Conservation (phyloP, 2,113 vertebrate genomes). For the Channa argus region DNA sequence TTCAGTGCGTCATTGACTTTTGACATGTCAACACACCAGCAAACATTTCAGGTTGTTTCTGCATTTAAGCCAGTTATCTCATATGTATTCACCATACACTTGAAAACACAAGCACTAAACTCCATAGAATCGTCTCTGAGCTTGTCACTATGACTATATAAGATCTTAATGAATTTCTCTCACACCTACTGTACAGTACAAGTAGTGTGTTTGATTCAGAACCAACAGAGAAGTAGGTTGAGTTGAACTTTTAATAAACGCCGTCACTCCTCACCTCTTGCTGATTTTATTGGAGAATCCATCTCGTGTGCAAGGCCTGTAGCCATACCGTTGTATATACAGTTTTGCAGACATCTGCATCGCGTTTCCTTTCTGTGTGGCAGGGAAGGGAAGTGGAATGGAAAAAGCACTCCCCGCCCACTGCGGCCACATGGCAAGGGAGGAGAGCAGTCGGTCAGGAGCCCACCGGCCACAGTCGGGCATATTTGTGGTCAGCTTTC, state of each 20-base stretch:
- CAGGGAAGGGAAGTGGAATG: slow-evolving; percentile 77
- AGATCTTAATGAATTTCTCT: background rate
- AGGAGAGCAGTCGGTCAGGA: slow-evolving; percentile 82
- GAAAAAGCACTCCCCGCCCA: slow-evolving; percentile 77
- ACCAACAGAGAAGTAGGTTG: background rate
- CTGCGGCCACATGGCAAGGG: slow-evolving; percentile 72
- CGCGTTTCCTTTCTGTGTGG: slow-evolving; percentile 78
- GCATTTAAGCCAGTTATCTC: no score
- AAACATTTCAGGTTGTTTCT: no score
- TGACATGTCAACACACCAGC: no score
- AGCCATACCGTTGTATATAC: slow-evolving; percentile 28
- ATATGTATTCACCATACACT: no score
- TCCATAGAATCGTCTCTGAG: no score
- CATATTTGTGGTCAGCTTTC: slow-evolving; percentile 85
- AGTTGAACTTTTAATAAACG: background rate
- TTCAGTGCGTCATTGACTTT: no score
- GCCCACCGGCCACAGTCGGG: slow-evolving; percentile 79
- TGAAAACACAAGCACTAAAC: no score
- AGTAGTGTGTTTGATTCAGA: background rate
- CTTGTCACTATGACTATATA: background rate
- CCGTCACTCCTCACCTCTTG: background rate
- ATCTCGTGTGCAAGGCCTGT: slow-evolving; percentile 17
- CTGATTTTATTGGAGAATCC: slow-evolving; percentile 34
- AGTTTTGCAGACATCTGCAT: slow-evolving; percentile 78
- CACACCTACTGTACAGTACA: no score